These are phyloP conservation scores for Drosophila meridiana DNA, from an alignment of 2,888 invertebrate genomes.

Conservation along the genomic window DNA sequence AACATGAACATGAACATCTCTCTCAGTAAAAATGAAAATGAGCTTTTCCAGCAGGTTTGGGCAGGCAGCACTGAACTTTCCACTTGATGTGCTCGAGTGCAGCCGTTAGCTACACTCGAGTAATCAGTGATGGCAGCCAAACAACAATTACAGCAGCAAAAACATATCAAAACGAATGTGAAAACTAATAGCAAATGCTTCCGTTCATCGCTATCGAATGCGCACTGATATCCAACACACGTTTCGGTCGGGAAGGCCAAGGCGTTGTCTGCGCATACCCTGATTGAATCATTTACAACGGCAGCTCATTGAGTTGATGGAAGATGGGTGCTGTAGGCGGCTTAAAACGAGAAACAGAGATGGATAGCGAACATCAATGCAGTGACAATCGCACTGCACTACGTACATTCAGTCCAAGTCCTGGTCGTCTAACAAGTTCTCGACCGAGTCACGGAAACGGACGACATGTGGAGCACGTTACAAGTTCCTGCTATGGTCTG, in stretches of 20 bases:
- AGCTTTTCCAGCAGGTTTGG: slow-evolving; percentile 35
- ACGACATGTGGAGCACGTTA: slow-evolving; percentile 70
- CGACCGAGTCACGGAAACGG: slow-evolving; percentile 60
- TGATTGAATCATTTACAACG: slow-evolving; percentile 55
- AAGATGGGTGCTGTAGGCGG: slow-evolving; percentile 11
- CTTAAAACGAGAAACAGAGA: slow-evolving; percentile 5
- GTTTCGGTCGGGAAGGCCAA: slow-evolving; percentile 12
- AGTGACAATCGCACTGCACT: slow-evolving; percentile 12
- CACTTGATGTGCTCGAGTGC: slow-evolving; percentile 72
- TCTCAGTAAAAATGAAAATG: slow-evolving; percentile 54
- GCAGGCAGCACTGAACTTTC: slow-evolving; percentile 51
- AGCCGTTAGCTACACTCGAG: slow-evolving; percentile 74
- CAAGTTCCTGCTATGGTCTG: slow-evolving; percentile 30
- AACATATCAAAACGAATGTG: slow-evolving; percentile 51
- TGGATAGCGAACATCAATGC: slow-evolving; percentile 45
- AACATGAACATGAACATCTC: slow-evolving; percentile 58
- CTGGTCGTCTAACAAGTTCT: slow-evolving; percentile 12
- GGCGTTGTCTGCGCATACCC: background rate
- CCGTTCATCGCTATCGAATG: slow-evolving; percentile 55
- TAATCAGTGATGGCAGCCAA: slow-evolving; percentile 63
- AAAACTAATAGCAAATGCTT: slow-evolving; percentile 63
- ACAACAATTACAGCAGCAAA: slow-evolving; percentile 19
- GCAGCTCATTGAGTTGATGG: slow-evolving; percentile 39
- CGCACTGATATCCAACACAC: slow-evolving; percentile 69
- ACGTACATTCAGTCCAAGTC: slow-evolving; percentile 7